Percentiles rank a stretch among this genome's conserved stretches.
phyloP scores from a whole-genome alignment of 1,140 invertebrate genomes.

The Campodea augens region DNA sequence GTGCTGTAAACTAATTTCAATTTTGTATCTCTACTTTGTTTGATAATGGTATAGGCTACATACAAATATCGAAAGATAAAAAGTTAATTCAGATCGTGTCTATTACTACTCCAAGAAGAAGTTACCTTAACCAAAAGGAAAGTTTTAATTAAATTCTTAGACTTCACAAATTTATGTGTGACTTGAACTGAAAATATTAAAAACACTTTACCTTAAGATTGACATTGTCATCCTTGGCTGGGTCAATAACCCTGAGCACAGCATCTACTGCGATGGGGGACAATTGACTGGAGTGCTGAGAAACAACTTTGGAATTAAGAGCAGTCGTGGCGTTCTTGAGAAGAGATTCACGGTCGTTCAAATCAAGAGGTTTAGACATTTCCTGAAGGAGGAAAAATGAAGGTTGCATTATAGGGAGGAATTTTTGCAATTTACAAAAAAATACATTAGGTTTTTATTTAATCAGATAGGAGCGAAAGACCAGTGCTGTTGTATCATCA shows the following conservation, averaged over 20 bases:
- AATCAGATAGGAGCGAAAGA: background rate
- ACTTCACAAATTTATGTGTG: too few species aligned
- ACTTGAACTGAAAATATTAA: too few species aligned
- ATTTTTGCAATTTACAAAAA: background rate
- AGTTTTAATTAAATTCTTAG: too few species aligned
- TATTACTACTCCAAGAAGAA: too few species aligned
- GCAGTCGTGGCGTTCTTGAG: conserved; percentile 92
- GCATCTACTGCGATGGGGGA: conserved; percentile 95
- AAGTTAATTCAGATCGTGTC: too few species aligned
- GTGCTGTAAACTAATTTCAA: too few species aligned
- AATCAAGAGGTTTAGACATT: conserved; percentile 72
- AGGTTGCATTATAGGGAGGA: too few species aligned
- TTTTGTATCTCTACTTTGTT: too few species aligned
- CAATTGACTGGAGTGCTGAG: conserved; percentile 84
- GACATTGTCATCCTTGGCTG: conserved; percentile 18
- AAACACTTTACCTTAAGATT: background rate
- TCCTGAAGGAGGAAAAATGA: too few species aligned
- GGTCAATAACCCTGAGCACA: conserved; percentile 67
- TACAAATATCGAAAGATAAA: too few species aligned
- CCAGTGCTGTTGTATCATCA: background rate
- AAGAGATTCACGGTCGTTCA: conserved; percentile 70
- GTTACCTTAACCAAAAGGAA: too few species aligned
- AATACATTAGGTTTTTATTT: background rate
- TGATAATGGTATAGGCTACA: too few species aligned
- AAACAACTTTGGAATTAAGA: conserved; percentile 96